Evolutionary conservation across 2,113 vertebrate species (phyloP).

Genomic region (Tragulus kanchil): DNA sequence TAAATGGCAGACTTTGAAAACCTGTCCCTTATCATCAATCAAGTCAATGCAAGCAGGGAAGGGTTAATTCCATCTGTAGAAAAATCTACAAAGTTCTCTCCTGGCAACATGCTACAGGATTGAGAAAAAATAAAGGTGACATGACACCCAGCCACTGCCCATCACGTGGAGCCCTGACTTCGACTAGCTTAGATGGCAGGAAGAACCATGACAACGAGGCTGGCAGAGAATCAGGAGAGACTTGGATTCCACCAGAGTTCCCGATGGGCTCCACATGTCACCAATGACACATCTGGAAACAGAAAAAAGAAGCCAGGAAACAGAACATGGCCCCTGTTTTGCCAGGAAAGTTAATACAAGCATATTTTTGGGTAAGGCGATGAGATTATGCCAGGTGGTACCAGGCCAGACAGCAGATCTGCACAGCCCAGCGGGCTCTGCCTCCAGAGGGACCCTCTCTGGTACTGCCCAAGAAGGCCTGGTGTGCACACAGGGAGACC

Average conservation of each 20-base stretch:
- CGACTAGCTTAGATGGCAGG: background rate
- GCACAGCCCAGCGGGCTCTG: background rate
- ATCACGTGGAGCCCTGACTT: background rate
- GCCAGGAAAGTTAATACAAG: conserved; percentile 43
- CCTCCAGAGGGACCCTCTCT: background rate
- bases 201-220: background rate
- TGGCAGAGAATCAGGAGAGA: background rate
- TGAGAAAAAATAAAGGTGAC: background rate
- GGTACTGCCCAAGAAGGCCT: background rate
- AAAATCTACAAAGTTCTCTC: background rate
- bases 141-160: background rate
- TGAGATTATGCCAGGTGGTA: background rate
- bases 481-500: background rate
- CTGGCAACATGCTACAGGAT: background rate
- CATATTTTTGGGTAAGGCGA: background rate
- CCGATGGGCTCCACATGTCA: background rate
- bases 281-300: background rate
- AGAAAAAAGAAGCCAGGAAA: background rate
- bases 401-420: background rate
- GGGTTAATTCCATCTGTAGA: background rate
- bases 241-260: conserved; percentile 16
- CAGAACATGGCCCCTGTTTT: background rate
- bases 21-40: background rate
- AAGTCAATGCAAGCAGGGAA: background rate
- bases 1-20: background rate